Percentiles rank a stretch among this genome's conserved stretches.
Conservation (phyloP, 1,140 invertebrate genomes). For the Drosophila auraria region DNA sequence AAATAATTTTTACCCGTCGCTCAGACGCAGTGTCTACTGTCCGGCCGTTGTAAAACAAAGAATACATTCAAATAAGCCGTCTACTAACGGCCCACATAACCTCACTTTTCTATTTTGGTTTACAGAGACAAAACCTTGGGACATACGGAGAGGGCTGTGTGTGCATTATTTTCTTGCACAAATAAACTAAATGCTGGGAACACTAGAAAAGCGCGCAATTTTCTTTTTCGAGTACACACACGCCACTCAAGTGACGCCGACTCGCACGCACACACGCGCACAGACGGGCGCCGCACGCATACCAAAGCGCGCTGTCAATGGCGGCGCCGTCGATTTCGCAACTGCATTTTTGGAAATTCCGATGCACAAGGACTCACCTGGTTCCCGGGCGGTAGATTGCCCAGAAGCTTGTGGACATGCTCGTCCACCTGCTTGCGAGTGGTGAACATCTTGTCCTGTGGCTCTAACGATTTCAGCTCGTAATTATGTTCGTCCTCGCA, state of each 20-base stretch:
- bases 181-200: slow-evolving; percentile 1
- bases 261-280: slow-evolving; percentile 7
- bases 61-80: slow-evolving; percentile 19
- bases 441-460: slow-evolving; percentile 31
- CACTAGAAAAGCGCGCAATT: slow-evolving; percentile 44
- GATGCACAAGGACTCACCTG: slow-evolving; percentile 54
- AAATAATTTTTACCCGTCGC: neutral
- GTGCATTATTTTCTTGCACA: neutral
- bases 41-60: neutral
- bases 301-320: slow-evolving; percentile 35
- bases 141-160: neutral
- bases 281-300: slow-evolving; percentile 25
- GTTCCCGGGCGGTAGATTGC: slow-evolving; percentile 48
- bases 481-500: slow-evolving; percentile 6
- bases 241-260: slow-evolving; percentile 49
- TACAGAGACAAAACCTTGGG: slow-evolving; percentile 2
- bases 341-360: slow-evolving; percentile 48
- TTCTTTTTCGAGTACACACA: slow-evolving; percentile 21
- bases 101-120: slow-evolving; percentile 35
- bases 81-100: slow-evolving; percentile 17
- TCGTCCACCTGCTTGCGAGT: slow-evolving; percentile 66
- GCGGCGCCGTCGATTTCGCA: slow-evolving; percentile 70
- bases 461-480: slow-evolving; percentile 7
- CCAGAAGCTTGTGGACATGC: slow-evolving; percentile 61
- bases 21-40: slow-evolving; percentile 4